Conservation (phyloP, 53 echinoderm and acorn worm genomes). For the Patiria pectinifera region DNA sequence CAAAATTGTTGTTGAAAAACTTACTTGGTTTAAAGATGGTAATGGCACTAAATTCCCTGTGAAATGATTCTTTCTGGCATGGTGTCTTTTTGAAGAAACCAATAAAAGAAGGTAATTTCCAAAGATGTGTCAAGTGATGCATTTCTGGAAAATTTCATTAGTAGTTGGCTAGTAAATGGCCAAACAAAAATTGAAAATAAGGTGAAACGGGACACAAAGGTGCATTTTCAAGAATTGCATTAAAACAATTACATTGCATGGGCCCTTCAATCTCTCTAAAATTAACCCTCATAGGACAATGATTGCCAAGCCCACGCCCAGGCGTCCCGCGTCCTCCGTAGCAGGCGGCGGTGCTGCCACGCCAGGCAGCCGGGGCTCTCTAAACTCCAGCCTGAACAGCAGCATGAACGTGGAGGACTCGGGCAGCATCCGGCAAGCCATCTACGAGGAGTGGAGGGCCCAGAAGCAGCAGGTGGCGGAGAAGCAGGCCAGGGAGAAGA, state of each 20-base stretch:
- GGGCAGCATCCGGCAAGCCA: constrained; percentile 82
- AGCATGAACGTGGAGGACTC: constrained; percentile 76
- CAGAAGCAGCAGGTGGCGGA: constrained; percentile 36
- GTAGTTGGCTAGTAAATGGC: no score
- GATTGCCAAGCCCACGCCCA: constrained; percentile 81
- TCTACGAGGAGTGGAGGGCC: constrained; percentile 82
- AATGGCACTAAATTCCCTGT: no score
- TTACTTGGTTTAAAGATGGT: no score
- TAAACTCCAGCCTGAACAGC: constrained; percentile 75
- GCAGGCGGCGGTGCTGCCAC: background rate
- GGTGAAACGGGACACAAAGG: no score
- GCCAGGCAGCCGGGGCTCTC: background rate
- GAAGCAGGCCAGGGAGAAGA: constrained; percentile 70
- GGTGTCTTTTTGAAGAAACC: no score
- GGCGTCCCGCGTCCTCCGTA: constrained; percentile 67
- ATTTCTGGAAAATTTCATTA: no score
- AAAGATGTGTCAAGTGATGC: no score
- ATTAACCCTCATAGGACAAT: constrained; percentile 21
- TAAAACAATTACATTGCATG: background rate
- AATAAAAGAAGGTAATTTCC: no score
- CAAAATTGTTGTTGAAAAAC: no score
- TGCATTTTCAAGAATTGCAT: no score
- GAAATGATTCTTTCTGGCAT: no score
- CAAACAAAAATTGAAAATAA: no score
- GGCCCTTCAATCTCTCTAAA: background rate